phyloP scores from a whole-genome alignment of 2,888 invertebrate genomes.

The Myopa tessellatipennis region DNA sequence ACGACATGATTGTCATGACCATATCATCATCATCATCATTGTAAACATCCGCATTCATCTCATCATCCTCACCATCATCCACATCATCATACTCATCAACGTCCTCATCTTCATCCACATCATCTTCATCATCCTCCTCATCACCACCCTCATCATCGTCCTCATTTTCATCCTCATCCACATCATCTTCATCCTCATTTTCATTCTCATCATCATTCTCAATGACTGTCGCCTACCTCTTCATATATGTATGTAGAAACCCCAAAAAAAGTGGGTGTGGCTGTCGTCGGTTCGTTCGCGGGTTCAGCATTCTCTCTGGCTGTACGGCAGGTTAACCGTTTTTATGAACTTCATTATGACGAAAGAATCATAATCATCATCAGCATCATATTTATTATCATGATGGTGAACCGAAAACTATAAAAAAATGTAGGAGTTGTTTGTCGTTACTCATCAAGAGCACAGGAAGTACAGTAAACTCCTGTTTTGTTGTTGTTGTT shows the following conservation, averaged over 20 bases:
- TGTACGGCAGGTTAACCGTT: no score
- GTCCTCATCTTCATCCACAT: background rate
- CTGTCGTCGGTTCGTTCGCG: no score
- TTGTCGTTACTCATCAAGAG: background rate
- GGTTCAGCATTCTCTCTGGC: no score
- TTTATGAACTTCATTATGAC: no score
- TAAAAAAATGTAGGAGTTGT: no score
- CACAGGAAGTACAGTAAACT: background rate
- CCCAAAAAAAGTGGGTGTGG: no score
- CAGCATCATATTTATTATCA: background rate
- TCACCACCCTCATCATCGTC: background rate
- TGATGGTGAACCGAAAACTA: no score
- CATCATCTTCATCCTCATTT: background rate
- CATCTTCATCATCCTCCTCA: background rate
- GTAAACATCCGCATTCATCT: background rate
- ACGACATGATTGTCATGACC: slow-evolving; percentile 11
- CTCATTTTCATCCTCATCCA: background rate
- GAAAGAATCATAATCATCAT: background rate
- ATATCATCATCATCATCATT: slow-evolving; percentile 35
- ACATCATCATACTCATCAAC: background rate
- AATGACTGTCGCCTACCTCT: background rate
- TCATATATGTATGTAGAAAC: no score
- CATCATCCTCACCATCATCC: slow-evolving; percentile 14
- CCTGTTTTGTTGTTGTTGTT: no score
- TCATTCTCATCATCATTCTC: background rate